Conservation (phyloP, 2,888 invertebrate species). For the Polyploca ridens region DNA sequence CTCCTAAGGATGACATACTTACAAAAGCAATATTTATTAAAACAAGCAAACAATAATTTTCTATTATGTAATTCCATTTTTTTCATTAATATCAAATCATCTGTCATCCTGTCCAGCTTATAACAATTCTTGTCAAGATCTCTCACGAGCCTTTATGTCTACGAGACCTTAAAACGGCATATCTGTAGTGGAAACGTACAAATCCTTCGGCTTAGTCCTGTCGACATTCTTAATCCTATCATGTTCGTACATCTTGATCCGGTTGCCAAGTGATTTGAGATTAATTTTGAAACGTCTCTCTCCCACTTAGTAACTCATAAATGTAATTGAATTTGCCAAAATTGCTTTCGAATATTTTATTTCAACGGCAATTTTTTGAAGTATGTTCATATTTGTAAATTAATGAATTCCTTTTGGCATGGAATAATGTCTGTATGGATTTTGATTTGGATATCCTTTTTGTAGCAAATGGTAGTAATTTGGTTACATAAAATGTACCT, state of each 20-base stretch:
- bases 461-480: no score
- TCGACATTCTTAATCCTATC: conserved; percentile 30
- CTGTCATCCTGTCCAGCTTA: no score
- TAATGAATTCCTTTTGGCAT: neutral
- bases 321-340: neutral
- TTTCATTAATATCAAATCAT: no score
- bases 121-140: neutral
- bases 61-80: no score
- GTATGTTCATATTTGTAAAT: neutral
- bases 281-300: conserved; percentile 37
- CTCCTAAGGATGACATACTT: no score
- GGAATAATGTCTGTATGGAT: neutral
- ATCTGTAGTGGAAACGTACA: neutral
- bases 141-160: conserved; percentile 1
- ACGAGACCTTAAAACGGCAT: neutral
- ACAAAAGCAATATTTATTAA: no score
- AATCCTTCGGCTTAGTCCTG: conserved; percentile 6
- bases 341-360: neutral
- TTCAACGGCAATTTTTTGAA: neutral
- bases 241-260: conserved; percentile 19
- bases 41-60: no score
- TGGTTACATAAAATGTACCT: no score
- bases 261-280: conserved; percentile 51
- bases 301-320: neutral
- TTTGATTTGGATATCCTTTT: neutral